Evolutionary conservation across 2,888 invertebrate species (phyloP).

Genomic region (Petrolisthes manimaculis): DNA sequence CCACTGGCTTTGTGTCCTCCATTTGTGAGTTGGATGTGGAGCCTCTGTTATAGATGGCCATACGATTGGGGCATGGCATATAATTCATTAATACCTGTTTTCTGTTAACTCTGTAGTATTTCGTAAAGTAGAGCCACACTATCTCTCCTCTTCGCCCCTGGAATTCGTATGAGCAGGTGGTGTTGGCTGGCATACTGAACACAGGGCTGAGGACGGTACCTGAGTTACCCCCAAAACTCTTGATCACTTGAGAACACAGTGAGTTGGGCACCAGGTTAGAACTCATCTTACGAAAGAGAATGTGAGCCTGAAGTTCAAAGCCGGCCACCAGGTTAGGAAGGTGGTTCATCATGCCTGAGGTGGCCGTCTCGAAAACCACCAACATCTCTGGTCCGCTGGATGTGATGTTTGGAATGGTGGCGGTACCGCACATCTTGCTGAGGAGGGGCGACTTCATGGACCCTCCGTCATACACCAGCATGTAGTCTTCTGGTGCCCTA

Average conservation of each 20-base stretch:
- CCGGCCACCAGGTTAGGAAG: slow-evolving; percentile 81
- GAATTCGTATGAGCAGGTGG: slow-evolving; percentile 82
- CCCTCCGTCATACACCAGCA: slow-evolving; percentile 64
- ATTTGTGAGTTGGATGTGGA: neutral
- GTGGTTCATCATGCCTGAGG: slow-evolving; percentile 77
- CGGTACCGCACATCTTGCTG: slow-evolving; percentile 55
- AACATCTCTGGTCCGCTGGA: slow-evolving; percentile 83
- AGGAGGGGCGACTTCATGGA: slow-evolving; percentile 61
- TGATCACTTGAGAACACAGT: slow-evolving; percentile 80
- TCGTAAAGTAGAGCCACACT: slow-evolving; percentile 86
- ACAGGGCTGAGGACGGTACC: slow-evolving; percentile 82
- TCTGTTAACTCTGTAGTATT: slow-evolving; percentile 78
- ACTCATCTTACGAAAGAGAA: slow-evolving; percentile 68
- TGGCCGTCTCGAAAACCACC: slow-evolving; percentile 84
- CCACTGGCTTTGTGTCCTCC: slow-evolving; percentile 72
- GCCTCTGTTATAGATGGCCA: slow-evolving; percentile 41
- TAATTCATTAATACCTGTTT: slow-evolving; percentile 24
- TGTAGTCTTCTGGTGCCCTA: slow-evolving; percentile 56
- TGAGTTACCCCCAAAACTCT: slow-evolving; percentile 80
- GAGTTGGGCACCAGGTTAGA: slow-evolving; percentile 49
- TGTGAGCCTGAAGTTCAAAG: slow-evolving; percentile 85
- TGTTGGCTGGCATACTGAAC: slow-evolving; percentile 84
- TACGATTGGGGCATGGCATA: slow-evolving; percentile 45
- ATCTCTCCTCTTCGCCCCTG: slow-evolving; percentile 75
- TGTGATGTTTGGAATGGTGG: slow-evolving; percentile 79